Percentiles rank a stretch among this genome's conserved stretches.
Conservation (phyloP, 1,140 invertebrate species). For the Lordiphosa stackelbergi region DNA sequence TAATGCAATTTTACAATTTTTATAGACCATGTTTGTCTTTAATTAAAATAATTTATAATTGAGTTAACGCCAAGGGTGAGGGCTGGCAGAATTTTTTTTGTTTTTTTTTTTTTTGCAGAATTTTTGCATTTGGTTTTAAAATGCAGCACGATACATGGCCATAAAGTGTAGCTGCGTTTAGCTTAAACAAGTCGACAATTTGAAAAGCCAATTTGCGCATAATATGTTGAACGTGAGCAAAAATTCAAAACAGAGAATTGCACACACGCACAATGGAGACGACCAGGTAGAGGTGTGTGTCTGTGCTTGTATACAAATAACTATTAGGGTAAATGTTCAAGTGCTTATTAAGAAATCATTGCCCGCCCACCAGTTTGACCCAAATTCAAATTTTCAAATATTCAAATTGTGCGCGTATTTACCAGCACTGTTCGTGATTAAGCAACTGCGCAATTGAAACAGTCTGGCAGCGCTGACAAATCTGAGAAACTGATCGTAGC, state of each 20-base stretch:
- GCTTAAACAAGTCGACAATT: slow-evolving; percentile 73
- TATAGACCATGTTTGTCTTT: slow-evolving; percentile 27
- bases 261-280: slow-evolving; percentile 18
- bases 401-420: slow-evolving; percentile 1
- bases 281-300: slow-evolving; percentile 9
- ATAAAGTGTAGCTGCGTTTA: slow-evolving; percentile 72
- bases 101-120: slow-evolving; percentile 28
- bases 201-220: slow-evolving; percentile 75
- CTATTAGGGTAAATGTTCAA: slow-evolving; percentile 56
- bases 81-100: slow-evolving; percentile 5
- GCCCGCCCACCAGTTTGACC: slow-evolving; percentile 49
- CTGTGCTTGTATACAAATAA: slow-evolving; percentile 33
- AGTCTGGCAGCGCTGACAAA: not conserved
- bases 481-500: not conserved
- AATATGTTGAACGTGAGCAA: slow-evolving; percentile 68
- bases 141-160: slow-evolving; percentile 66
- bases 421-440: slow-evolving; percentile 16
- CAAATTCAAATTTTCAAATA: slow-evolving; percentile 27
- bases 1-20: slow-evolving; percentile 64
- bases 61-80: slow-evolving; percentile 33
- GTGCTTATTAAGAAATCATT: slow-evolving; percentile 60
- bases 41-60: slow-evolving; percentile 65
- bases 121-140: slow-evolving; percentile 64
- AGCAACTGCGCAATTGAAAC: not conserved
- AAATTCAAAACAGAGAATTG: slow-evolving; percentile 58